Conservation (phyloP, 2,113 vertebrate species). For the Oreamnos americanus region DNA sequence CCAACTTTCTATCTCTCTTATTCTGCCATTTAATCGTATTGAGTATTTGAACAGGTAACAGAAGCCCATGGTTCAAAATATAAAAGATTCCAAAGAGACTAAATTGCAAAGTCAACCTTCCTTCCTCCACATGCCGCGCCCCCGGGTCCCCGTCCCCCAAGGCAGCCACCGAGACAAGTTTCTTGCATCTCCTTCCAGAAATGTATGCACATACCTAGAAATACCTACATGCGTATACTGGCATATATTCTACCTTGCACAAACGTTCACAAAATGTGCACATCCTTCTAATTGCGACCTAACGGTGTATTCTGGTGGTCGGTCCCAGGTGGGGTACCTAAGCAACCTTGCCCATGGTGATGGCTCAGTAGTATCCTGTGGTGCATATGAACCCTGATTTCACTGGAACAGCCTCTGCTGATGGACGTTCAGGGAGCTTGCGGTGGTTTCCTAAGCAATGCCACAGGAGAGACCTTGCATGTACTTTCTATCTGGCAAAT, state of each 20-base stretch:
- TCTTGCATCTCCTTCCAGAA: neutral
- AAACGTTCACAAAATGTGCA: neutral
- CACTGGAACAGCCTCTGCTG: neutral
- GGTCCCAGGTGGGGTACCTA: no score
- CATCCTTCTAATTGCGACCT: neutral
- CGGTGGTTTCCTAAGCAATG: accelerated
- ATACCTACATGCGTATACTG: neutral
- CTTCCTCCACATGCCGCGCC: neutral
- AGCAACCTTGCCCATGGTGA: neutral
- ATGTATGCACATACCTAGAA: accelerated
- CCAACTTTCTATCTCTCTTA: neutral
- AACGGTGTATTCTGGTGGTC: neutral
- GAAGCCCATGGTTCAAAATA: neutral
- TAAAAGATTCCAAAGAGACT: neutral
- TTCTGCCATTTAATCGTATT: neutral
- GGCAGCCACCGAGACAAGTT: neutral
- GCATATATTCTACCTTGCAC: accelerated
- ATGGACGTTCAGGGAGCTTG: neutral
- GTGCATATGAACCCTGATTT: neutral
- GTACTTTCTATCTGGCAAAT: accelerated
- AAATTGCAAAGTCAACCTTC: neutral
- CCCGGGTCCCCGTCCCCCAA: accelerated
- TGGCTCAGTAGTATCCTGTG: neutral
- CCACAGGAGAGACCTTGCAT: neutral
- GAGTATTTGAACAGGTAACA: neutral